phyloP scores from a whole-genome alignment of 2,888 invertebrate species.

The Ornithoptera priamus region DNA sequence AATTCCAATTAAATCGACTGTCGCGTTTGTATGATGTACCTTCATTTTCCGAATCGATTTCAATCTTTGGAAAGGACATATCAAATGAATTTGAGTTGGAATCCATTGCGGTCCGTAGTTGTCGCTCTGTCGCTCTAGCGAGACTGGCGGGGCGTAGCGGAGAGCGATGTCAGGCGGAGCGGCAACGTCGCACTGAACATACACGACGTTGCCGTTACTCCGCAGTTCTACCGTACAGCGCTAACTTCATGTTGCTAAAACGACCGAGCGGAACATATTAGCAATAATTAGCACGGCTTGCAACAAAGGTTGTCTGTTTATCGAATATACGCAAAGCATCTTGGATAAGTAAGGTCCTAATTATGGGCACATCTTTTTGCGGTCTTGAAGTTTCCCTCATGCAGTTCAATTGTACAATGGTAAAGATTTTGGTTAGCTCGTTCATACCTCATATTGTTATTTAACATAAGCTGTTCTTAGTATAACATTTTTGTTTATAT shows the following conservation, averaged over 20 bases:
- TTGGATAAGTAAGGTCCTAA: conserved; percentile 9
- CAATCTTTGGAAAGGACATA: conserved; percentile 58
- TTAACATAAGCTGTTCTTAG: too few species aligned
- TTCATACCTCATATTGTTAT: too few species aligned
- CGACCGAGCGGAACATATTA: conserved; percentile 53
- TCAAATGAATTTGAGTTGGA: conserved; percentile 61
- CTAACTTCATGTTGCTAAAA: conserved; percentile 49
- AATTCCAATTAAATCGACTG: conserved; percentile 52
- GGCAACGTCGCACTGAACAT: conserved; percentile 55
- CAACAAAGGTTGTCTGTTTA: conserved; percentile 46
- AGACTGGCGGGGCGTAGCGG: conserved; percentile 61
- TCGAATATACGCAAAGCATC: conserved; percentile 31
- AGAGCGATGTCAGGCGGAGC: conserved; percentile 56
- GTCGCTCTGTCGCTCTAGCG: conserved; percentile 69
- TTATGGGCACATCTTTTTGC: background rate
- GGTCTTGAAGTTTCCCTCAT: too few species aligned
- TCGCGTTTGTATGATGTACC: conserved; percentile 41
- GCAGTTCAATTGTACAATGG: too few species aligned
- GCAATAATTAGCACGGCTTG: conserved; percentile 50
- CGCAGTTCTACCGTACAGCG: conserved; percentile 37
- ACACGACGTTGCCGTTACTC: conserved; percentile 46
- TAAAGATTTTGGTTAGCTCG: too few species aligned
- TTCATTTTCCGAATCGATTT: conserved; percentile 56
- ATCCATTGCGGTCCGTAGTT: conserved; percentile 54
- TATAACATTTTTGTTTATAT: too few species aligned